Percentiles rank a stretch among this genome's conserved stretches.
These are phyloP conservation scores for Archilochus colubris DNA, from an alignment of 2,113 vertebrate species.

Conservation along the genomic window DNA sequence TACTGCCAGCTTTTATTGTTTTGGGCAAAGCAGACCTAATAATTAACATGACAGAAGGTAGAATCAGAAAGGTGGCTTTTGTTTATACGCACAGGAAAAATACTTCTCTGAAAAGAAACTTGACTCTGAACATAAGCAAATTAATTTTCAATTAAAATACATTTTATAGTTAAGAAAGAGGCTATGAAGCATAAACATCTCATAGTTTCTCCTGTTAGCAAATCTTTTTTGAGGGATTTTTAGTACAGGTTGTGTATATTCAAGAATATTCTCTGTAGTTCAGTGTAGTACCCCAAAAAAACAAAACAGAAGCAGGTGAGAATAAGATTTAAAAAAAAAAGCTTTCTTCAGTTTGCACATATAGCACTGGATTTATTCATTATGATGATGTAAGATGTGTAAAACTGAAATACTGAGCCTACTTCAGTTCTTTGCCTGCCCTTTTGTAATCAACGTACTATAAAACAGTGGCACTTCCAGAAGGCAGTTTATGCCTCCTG, in stretches of 20 bases:
- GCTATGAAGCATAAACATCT: neutral
- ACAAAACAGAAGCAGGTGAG: neutral
- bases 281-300: neutral
- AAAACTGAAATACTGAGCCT: neutral
- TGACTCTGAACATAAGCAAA: neutral
- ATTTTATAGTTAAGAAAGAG: slow-evolving; percentile 24
- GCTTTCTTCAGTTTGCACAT: neutral
- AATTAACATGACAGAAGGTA: neutral
- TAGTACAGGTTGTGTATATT: neutral
- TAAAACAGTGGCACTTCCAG: neutral
- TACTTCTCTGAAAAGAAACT: neutral
- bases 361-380: neutral
- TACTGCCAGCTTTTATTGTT: neutral
- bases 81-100: neutral
- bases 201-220: neutral
- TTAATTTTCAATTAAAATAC: slow-evolving; percentile 49
- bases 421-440: neutral
- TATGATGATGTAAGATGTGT: neutral
- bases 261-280: neutral
- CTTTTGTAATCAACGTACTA: neutral
- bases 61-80: neutral
- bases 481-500: neutral
- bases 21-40: slow-evolving; percentile 12
- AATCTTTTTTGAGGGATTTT: slow-evolving; percentile 29
- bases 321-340: neutral